phyloP scores from a whole-genome alignment of 2,797 vertebrate genomes.

The Thalassophryne amazonica region DNA sequence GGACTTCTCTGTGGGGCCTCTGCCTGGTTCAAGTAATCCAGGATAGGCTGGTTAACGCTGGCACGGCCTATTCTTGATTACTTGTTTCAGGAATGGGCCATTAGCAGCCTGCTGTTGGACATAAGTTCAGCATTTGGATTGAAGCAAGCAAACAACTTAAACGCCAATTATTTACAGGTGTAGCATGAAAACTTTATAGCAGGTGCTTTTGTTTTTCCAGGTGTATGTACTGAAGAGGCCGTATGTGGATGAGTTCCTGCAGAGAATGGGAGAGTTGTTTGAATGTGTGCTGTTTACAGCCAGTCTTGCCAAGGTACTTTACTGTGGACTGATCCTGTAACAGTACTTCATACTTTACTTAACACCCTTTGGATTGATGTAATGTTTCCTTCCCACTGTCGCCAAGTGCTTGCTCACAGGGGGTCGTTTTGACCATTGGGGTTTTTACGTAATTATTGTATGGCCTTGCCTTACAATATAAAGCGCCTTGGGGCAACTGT shows the following conservation, averaged over 20 bases:
- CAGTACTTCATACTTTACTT: constrained; percentile 5
- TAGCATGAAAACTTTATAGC: not conserved
- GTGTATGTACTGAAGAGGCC: constrained; percentile 93
- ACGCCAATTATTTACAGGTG: not conserved
- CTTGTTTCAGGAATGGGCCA: constrained; percentile 92
- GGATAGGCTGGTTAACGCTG: constrained; percentile 94
- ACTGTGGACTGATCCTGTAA: constrained; percentile 1
- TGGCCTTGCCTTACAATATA: no score
- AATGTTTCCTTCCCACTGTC: no score
- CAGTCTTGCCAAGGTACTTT: constrained; percentile 87
- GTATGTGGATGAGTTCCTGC: constrained; percentile 89
- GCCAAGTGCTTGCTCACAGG: no score
- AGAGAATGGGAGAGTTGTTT: constrained; percentile 88
- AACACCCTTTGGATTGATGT: not conserved
- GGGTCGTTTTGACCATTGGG: no score
- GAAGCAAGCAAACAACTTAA: not conserved
- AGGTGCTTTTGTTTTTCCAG: constrained; percentile 55
- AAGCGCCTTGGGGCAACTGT: no score
- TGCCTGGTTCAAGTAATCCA: constrained; percentile 99
- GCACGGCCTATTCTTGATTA: constrained; percentile 96
- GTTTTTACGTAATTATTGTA: no score
- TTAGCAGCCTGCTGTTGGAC: constrained; percentile 37
- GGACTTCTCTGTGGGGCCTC: constrained; percentile 66
- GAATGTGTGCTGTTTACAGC: constrained; percentile 91
- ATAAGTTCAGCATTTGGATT: not conserved